phyloP scores from a whole-genome alignment of 2,797 vertebrate genomes.

The Falco berigora region DNA sequence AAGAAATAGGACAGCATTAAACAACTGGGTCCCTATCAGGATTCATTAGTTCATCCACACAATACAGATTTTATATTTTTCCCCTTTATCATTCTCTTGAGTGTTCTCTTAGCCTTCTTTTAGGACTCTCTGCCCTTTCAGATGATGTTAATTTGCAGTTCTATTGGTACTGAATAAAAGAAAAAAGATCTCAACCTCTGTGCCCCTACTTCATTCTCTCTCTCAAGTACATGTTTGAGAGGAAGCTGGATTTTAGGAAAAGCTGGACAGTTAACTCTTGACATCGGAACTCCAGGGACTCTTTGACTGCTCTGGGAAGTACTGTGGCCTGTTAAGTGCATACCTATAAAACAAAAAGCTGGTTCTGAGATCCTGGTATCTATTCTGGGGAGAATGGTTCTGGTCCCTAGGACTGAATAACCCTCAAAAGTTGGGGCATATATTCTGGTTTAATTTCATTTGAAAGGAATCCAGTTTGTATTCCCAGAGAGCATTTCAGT shows the following conservation, averaged over 20 bases:
- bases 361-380: neutral
- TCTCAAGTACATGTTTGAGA: neutral
- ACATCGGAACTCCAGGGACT: neutral
- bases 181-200: neutral
- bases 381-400: neutral
- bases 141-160: neutral
- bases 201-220: neutral
- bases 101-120: neutral
- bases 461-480: neutral
- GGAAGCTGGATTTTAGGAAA: neutral
- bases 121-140: neutral
- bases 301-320: neutral
- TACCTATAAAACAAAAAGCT: neutral
- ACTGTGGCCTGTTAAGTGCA: neutral
- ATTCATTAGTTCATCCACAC: neutral
- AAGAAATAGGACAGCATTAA: neutral
- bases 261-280: neutral
- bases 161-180: neutral
- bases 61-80: neutral
- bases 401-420: neutral
- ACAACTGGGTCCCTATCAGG: neutral
- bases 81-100: neutral
- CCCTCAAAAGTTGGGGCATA: neutral
- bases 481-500: neutral
- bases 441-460: neutral